Base-by-base conservation (phyloP, 1,140 invertebrate genomes). In the Ips typographus region DNA sequence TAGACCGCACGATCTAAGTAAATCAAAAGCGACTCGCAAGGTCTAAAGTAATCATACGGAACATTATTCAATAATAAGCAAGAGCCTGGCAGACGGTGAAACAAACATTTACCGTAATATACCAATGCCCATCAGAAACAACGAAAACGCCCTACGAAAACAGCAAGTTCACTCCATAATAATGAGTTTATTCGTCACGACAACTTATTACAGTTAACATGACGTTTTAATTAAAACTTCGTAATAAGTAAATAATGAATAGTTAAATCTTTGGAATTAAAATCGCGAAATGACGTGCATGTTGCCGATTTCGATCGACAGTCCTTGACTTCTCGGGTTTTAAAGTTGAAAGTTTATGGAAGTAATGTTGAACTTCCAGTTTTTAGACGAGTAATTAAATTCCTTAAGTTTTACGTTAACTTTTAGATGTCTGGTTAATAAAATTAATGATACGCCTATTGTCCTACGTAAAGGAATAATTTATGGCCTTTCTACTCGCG, bases 151-250 rank as follows among this genome's bases (percentile, higher is more conserved):
- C 44, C 7, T 49, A 49, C 44, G 44, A 49, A 49, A 49, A 49
- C 22, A 49, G 44, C 44, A 49, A 49, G 44, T 49, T 49, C 44
- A 49, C 44, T 49, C 22, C 52, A 63, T 56, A 69, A 69, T 69
- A 69, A 69, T 69, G 61, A 52, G 57, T 62, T 51, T 63, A 69
- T 60, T 43, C 62, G 68, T 70, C 68, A 70, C 62, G 62, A 70
- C 68, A 70, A 56, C 61, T 64, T 70, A 65, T 70, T 65, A 65
- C 68, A 44, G 68, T 58, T 64, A 70, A 70, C 68, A 70, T 70
- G 68, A 70, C 68, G 68, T 70, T 70, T 70, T 70, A 70, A 70
- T 70, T 70, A 70, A 70, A 70, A 70, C 68, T 70, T 64, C 53
- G 53, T 51, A 70, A 70, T 70, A 70, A 70, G 60, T 57, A 70